A percentile compares a stretch with the other conserved stretches of the same genome.
Evolutionary conservation across 2,113 vertebrate species (phyloP).

Genomic region (Symphodus melops): DNA sequence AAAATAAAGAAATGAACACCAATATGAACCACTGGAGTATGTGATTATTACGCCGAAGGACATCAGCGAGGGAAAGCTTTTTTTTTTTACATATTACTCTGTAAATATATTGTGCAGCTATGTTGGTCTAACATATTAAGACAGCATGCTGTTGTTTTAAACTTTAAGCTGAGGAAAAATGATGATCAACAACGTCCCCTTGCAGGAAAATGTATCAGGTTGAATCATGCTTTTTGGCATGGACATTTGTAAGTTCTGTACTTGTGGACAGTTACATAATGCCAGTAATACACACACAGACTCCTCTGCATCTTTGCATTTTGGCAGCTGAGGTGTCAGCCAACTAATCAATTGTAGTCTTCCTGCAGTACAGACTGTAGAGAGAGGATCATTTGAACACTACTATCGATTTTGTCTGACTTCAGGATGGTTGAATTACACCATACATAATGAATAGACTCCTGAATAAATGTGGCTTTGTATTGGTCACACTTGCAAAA

Average conservation of each 20-base stretch:
- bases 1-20: background rate
- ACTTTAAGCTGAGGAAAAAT: background rate
- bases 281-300: constrained; percentile 1
- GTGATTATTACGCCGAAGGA: background rate
- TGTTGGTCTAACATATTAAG: background rate
- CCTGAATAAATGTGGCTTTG: constrained; percentile 55
- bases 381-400: constrained; percentile 75
- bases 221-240: constrained; percentile 4
- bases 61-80: background rate
- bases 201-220: constrained; percentile 13
- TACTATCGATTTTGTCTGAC: constrained; percentile 75
- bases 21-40: background rate
- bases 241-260: background rate
- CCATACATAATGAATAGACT: constrained; percentile 71
- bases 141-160: background rate
- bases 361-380: constrained; percentile 67
- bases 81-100: background rate
- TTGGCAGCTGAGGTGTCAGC: constrained; percentile 58
- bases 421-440: constrained; percentile 64
- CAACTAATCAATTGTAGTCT: constrained; percentile 73
- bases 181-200: background rate
- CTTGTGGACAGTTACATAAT: constrained; percentile 34
- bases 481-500: constrained; percentile 36
- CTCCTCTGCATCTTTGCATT: constrained; percentile 21
- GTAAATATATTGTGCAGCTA: background rate